A percentile compares a stretch with the other conserved stretches of the same genome.
Evolutionary conservation across 2,888 invertebrate genomes (phyloP).

Genomic region (Ormyrus nitidulus): DNA sequence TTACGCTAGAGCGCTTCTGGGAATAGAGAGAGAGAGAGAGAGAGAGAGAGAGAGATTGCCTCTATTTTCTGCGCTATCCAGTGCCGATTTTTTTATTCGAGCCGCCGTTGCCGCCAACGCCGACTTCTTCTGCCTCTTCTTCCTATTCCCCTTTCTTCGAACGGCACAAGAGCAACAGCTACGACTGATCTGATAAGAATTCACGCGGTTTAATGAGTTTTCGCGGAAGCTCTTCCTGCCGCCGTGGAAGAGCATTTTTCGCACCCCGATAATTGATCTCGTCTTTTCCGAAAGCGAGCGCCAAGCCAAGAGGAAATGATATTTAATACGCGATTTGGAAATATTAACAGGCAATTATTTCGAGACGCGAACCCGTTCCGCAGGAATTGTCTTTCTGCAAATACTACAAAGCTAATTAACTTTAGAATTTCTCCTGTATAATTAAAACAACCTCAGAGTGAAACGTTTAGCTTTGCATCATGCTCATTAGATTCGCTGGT

Average conservation of each 20-base stretch:
- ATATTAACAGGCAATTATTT: too few species aligned
- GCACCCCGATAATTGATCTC: not conserved
- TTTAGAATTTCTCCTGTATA: too few species aligned
- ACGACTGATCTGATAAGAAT: constrained; percentile 44
- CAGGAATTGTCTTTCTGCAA: too few species aligned
- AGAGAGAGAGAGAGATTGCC: not conserved
- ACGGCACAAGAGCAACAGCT: constrained; percentile 16
- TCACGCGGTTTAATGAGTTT: constrained; percentile 37
- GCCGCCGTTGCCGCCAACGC: not conserved
- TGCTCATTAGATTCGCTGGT: too few species aligned
- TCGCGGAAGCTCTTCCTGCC: constrained; percentile 7
- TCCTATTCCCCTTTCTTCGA: not conserved
- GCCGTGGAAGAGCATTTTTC: not conserved
- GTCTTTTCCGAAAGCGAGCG: not conserved
- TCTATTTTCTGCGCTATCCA: constrained; percentile 11
- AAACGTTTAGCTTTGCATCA: too few species aligned
- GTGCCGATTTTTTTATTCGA: constrained; percentile 30
- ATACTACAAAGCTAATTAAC: too few species aligned
- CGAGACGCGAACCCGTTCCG: too few species aligned
- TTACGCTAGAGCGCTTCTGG: constrained; percentile 50
- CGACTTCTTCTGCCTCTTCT: not conserved
- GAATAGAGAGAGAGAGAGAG: constrained; percentile 27
- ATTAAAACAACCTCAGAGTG: too few species aligned
- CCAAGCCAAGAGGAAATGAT: too few species aligned
- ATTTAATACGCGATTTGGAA: too few species aligned